A percentile compares a stretch with the other conserved stretches of the same genome.
Conservation (phyloP, 2,113 vertebrate species). For the Paratilapia polleni region DNA sequence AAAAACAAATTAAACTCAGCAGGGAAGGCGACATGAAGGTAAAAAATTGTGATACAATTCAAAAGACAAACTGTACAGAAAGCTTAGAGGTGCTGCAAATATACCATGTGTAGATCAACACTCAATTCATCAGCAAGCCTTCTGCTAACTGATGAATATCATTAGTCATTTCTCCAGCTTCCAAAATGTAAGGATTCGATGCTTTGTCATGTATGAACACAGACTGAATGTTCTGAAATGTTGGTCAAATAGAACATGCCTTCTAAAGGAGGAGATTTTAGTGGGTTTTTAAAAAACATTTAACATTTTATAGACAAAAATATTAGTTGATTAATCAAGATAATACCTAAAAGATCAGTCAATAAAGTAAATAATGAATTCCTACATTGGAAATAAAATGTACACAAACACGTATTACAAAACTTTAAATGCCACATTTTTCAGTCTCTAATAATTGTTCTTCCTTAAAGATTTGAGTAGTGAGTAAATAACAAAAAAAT, state of each 20-base stretch:
- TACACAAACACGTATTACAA: background rate
- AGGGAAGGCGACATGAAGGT: background rate
- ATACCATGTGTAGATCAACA: background rate
- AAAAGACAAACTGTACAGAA: background rate
- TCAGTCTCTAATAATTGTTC: background rate
- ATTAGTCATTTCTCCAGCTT: background rate
- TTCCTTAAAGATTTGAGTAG: background rate
- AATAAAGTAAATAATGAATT: background rate
- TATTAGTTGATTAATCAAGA: background rate
- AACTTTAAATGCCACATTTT: background rate
- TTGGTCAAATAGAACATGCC: background rate
- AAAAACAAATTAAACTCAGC: background rate
- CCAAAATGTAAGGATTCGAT: background rate
- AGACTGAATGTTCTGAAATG: background rate
- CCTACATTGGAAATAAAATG: background rate
- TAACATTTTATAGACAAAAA: background rate
- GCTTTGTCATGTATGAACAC: background rate
- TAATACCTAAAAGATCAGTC: background rate
- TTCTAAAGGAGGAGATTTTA: background rate
- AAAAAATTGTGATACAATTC: background rate
- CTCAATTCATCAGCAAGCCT: background rate
- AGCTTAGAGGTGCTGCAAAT: background rate
- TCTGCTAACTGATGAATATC: too few relatives aligned
- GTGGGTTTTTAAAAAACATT: background rate
- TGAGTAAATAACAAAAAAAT: background rate